Evolutionary conservation across 1,140 invertebrate species (phyloP).

Genomic region (Bombus vancouverensis): DNA sequence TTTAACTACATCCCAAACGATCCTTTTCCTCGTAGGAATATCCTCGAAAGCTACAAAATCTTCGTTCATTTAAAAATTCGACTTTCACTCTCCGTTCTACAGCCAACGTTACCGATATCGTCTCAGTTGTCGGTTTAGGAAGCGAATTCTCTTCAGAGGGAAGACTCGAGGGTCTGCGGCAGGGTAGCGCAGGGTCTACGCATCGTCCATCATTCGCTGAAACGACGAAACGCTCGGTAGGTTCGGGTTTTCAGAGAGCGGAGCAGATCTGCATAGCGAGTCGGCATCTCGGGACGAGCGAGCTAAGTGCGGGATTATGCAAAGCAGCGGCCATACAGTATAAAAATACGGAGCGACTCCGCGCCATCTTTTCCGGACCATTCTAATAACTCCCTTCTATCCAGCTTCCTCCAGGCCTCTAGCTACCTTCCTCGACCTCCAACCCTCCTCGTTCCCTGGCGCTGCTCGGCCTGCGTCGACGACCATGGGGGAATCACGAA

Average conservation of each 20-base stretch:
- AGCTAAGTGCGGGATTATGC: conserved; percentile 84
- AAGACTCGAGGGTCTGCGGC: conserved; percentile 25
- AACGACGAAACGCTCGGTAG: conserved; percentile 74
- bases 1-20: neutral
- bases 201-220: conserved; percentile 77
- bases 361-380: conserved; percentile 83
- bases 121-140: conserved; percentile 24
- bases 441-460: conserved; percentile 40
- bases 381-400: conserved; percentile 82
- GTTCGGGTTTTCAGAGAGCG: conserved; percentile 70
- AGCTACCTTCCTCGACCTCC: conserved; percentile 60
- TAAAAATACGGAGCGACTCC: conserved; percentile 84
- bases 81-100: neutral
- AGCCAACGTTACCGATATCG: conserved; percentile 33
- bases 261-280: conserved; percentile 79
- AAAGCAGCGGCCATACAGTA: conserved; percentile 83
- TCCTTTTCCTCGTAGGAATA: neutral
- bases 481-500: conserved; percentile 37
- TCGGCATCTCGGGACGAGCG: conserved; percentile 80
- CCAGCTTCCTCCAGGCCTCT: conserved; percentile 56
- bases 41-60: neutral
- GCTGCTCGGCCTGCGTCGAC: conserved; percentile 21
- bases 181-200: conserved; percentile 40
- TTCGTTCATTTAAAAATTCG: neutral
- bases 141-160: conserved; percentile 31